Evolutionary conservation across 2,888 invertebrate species (phyloP).

Genomic region (Drosophila rubida): DNA sequence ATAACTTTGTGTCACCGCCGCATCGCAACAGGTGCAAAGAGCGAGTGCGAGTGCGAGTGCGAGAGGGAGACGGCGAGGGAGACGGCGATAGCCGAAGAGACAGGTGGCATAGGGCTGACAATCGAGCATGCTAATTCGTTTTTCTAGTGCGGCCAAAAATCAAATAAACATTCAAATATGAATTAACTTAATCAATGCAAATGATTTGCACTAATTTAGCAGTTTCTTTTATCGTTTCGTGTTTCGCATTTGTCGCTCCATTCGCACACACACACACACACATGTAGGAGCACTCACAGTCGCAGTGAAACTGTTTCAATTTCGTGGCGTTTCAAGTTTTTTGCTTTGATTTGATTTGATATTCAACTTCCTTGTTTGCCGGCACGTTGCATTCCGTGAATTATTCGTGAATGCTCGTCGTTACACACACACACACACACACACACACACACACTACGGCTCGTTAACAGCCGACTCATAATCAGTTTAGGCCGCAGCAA

Average conservation of each 20-base stretch:
- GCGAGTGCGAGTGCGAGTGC: neutral
- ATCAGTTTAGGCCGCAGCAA: constrained; percentile 30
- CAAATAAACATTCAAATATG: constrained; percentile 61
- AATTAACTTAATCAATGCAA: constrained; percentile 74
- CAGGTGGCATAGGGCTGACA: constrained; percentile 6
- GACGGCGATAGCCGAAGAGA: no score
- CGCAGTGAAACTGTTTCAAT: constrained; percentile 11
- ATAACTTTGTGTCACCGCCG: constrained; percentile 41
- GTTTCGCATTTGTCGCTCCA: constrained; percentile 30
- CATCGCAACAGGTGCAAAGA: constrained; percentile 60
- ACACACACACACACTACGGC: constrained; percentile 3
- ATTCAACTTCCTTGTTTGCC: constrained; percentile 51
- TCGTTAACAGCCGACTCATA: constrained; percentile 64
- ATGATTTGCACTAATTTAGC: constrained; percentile 75
- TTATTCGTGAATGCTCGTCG: constrained; percentile 29
- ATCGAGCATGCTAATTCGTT: constrained; percentile 35
- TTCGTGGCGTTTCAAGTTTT: constrained; percentile 13
- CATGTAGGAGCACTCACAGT: neutral
- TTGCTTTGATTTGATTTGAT: neutral
- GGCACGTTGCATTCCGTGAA: constrained; percentile 38
- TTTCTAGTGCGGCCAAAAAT: constrained; percentile 43
- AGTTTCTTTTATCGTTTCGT: constrained; percentile 44
- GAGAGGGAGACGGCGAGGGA: neutral
- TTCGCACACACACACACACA: neutral
- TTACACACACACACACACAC: neutral